Conservation (phyloP, 2,888 invertebrate species). For the Chymomyza amoena region DNA sequence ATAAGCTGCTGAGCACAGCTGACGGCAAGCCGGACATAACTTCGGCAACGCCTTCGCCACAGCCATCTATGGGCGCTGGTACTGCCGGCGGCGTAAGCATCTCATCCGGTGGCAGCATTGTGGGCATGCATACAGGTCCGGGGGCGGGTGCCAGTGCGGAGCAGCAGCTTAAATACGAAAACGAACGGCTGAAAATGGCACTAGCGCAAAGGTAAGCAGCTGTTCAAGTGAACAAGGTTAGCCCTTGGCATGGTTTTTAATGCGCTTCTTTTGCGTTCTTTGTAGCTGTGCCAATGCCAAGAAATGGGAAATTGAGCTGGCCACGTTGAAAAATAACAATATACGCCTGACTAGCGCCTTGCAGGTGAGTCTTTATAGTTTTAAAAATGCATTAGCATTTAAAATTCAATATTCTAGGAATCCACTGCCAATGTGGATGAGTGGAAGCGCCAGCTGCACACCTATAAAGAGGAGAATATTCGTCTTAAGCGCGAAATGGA, state of each 20-base stretch:
- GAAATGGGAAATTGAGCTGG: slow-evolving; percentile 98
- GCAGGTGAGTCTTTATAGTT: slow-evolving; percentile 80
- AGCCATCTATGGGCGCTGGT: slow-evolving; percentile 52
- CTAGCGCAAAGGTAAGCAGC: slow-evolving; percentile 91
- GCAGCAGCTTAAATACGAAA: slow-evolving; percentile 97
- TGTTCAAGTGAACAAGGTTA: not conserved
- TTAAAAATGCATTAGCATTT: not conserved
- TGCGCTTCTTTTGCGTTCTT: slow-evolving; percentile 31
- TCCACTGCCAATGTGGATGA: slow-evolving; percentile 98
- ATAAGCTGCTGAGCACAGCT: slow-evolving; percentile 72
- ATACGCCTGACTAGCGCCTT: slow-evolving; percentile 95
- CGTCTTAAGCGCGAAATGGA: slow-evolving; percentile 87
- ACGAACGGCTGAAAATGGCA: slow-evolving; percentile 96
- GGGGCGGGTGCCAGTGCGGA: slow-evolving; percentile 78
- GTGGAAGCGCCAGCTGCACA: slow-evolving; percentile 97
- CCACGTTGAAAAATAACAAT: slow-evolving; percentile 97
- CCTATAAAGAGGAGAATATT: slow-evolving; percentile 93
- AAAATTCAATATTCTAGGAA: slow-evolving; percentile 75
- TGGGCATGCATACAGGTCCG: slow-evolving; percentile 69
- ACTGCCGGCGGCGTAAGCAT: slow-evolving; percentile 53
- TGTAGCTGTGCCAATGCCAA: slow-evolving; percentile 97
- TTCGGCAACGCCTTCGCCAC: slow-evolving; percentile 75
- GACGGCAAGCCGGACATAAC: slow-evolving; percentile 58
- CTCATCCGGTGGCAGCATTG: slow-evolving; percentile 70
- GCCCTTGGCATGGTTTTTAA: not conserved